Evolutionary conservation across 2,797 vertebrate species (phyloP).

Genomic region (Sitta carolinensis): DNA sequence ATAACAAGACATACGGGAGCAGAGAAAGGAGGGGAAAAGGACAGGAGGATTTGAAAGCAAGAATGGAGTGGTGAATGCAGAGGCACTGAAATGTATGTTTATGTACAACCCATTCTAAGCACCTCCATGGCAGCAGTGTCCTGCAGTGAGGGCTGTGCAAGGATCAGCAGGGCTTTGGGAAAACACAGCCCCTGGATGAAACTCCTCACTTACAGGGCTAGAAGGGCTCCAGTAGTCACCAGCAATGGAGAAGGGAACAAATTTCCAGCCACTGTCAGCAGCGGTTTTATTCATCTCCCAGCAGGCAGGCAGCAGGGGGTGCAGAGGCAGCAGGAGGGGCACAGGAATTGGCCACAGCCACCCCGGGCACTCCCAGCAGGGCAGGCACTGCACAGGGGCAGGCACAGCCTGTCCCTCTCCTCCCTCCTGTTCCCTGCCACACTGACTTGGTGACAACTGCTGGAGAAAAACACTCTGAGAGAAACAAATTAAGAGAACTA

Average conservation of each 20-base stretch:
- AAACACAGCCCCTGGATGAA: neutral
- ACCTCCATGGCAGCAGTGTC: neutral
- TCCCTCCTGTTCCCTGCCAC: neutral
- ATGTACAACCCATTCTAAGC: neutral
- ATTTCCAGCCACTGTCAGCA: neutral
- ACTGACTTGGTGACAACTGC: neutral
- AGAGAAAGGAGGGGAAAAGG: conserved; percentile 1
- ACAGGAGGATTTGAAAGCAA: neutral
- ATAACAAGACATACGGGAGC: conserved; percentile 12
- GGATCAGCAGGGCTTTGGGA: neutral
- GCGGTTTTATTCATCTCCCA: neutral
- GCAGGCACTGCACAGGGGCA: neutral
- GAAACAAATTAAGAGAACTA: neutral
- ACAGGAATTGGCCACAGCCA: neutral
- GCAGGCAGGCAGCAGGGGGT: neutral
- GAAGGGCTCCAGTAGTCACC: neutral
- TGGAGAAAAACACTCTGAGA: neutral
- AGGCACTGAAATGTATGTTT: neutral
- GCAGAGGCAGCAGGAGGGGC: neutral
- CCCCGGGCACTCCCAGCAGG: neutral
- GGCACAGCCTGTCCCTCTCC: neutral
- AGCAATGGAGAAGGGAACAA: neutral
- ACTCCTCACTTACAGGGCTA: neutral
- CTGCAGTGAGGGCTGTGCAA: neutral
- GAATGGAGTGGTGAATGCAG: neutral